Base-by-base conservation (phyloP, 2,888 invertebrate species). In the Neelides folsomi region DNA sequence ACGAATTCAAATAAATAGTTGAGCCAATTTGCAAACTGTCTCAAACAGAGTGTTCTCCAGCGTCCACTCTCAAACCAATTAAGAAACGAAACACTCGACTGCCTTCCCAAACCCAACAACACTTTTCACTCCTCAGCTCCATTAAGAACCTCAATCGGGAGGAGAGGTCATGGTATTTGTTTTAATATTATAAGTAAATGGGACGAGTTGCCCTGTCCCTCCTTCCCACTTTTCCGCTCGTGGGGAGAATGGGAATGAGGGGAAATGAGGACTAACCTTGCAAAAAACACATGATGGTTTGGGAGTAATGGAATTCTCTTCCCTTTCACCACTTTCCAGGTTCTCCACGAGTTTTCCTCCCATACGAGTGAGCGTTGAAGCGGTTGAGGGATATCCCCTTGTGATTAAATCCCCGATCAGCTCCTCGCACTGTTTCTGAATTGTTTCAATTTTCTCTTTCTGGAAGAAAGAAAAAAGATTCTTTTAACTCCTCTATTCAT, bases 301-400 rank as follows among this genome's bases (percentile, higher is more conserved):
- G 27, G 27, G 6, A 27, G 39, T 39, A 39, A 39, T 39, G 8
- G 39, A 15, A 41, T 49, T 41, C 36, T 47, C 39, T 39, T 20
- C 36, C 5, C 39, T 39, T 39, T 42, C 15, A 8, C 39, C n/a
- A 39, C 39, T 39, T 39, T 39, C 39, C 15, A 5, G 39, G n/a
- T 13, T 39, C 15, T 39, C 15, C 8, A 39, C 15, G 39, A 13
- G 13, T 8, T 27, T 34, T 45, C 20, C 35, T n/a, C 59, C 59
- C n/a, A 59, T 59, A 43, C 56, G 47, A 6, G 55, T 56, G 36
- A 59, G 47, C 2, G 59, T 59, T 6, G 56, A 55, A 7, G 56
- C 59, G 1, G 59, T 59, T 10, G 56, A 42, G 1, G 55, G 51
- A 51, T 55, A 59, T 8, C 55, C 59, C 39, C 36, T 47, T 38